Evolutionary conservation across 1,140 invertebrate genomes (phyloP).

Genomic region (Drosophila nigromelanica): DNA sequence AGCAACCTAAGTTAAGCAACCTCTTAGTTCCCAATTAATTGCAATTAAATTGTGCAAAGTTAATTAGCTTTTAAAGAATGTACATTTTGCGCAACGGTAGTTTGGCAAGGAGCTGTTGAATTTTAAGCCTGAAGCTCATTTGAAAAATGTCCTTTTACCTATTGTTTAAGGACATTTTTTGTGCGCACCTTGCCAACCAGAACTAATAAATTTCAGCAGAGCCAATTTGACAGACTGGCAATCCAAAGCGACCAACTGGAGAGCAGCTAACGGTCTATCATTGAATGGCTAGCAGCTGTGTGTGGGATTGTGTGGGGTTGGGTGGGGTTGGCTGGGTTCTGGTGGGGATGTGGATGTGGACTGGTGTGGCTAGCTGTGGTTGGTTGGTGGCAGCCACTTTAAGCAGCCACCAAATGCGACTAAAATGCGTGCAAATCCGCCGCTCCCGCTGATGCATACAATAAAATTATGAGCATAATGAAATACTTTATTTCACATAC

Average conservation of each 20-base stretch:
- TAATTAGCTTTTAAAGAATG: conserved; percentile 23
- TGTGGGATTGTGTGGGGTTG: background rate
- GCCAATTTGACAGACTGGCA: conserved; percentile 28
- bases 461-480: conserved; percentile 59
- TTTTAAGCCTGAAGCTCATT: conserved; percentile 3
- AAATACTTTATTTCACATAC: conserved; percentile 60
- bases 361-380: too few relatives aligned
- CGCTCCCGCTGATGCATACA: conserved; percentile 48
- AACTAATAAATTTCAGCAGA: conserved; percentile 29
- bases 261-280: conserved; percentile 31
- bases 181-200: conserved; percentile 9
- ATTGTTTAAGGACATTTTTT: conserved; percentile 24
- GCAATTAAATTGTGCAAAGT: background rate
- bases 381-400: conserved; percentile 36
- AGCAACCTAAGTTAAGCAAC: too few relatives aligned
- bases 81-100: conserved; percentile 28
- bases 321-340: background rate
- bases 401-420: conserved; percentile 32
- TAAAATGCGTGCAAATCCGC: conserved; percentile 57
- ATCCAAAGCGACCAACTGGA: conserved; percentile 7
- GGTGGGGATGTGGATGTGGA: background rate
- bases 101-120: conserved; percentile 17
- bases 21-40: background rate
- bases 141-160: conserved; percentile 15
- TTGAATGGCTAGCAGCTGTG: conserved; percentile 16